Conservation (phyloP, 1,140 invertebrate species). For the Drosophila persimilis region DNA sequence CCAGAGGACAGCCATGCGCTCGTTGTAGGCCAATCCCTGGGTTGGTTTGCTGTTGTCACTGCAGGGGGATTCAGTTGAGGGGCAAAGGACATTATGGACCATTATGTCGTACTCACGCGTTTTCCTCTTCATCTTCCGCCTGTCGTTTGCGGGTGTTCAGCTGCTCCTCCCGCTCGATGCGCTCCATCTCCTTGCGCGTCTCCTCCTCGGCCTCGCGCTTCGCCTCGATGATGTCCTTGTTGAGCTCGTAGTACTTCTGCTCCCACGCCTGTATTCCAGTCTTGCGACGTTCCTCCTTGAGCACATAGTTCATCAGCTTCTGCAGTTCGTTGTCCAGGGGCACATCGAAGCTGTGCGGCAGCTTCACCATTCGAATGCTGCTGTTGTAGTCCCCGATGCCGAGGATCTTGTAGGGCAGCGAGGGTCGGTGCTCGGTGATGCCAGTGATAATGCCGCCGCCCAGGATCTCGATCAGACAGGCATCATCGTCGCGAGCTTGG, state of each 20-base stretch:
- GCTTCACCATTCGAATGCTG: conserved; percentile 85
- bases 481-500: conserved; percentile 83
- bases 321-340: conserved; percentile 60
- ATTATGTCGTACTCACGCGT: conserved; percentile 14
- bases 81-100: no score
- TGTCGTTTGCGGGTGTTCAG: conserved; percentile 40
- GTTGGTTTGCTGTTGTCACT: conserved; percentile 4
- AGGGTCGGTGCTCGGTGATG: conserved; percentile 84
- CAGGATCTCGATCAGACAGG: conserved; percentile 82
- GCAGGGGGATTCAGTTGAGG: no score
- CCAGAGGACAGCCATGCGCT: conserved; percentile 67
- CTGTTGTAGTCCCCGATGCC: conserved; percentile 86
- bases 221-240: conserved; percentile 79
- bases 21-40: conserved; percentile 49
- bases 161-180: conserved; percentile 57
- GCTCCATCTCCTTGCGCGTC: conserved; percentile 71
- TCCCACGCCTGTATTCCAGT: conserved; percentile 69
- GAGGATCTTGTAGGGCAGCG: conserved; percentile 84
- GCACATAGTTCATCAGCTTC: conserved; percentile 56
- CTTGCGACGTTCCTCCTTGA: conserved; percentile 70
- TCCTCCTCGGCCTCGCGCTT: conserved; percentile 69
- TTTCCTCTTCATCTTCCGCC: conserved; percentile 18
- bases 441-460: conserved; percentile 83
- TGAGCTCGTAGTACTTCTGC: conserved; percentile 73
- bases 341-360: conserved; percentile 83